Evolutionary conservation across 2,797 vertebrate genomes (phyloP).

Genomic region (Helicolenus hilgendorfi): DNA sequence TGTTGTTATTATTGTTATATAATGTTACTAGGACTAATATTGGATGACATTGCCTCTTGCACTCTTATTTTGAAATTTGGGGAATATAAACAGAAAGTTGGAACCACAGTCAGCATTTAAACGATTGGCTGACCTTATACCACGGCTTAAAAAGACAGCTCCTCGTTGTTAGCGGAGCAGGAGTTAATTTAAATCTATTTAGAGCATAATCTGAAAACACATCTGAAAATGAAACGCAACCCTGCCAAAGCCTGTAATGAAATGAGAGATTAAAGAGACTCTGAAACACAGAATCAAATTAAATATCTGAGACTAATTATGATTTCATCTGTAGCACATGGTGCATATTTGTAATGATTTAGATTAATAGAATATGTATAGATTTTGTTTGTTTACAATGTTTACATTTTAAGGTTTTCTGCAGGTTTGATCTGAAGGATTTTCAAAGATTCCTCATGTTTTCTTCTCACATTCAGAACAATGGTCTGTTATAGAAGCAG

Average conservation of each 20-base stretch:
- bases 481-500: not conserved
- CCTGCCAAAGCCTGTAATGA: not conserved
- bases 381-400: not conserved
- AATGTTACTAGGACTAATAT: not conserved
- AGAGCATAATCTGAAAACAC: not conserved
- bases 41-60: not conserved
- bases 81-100: not conserved
- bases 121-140: not conserved
- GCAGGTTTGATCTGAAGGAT: not conserved
- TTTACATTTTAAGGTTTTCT: not conserved
- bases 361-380: not conserved
- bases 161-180: not conserved
- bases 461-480: not conserved
- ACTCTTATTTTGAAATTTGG: not conserved
- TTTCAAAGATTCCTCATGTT: not conserved
- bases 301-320: not conserved
- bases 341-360: not conserved
- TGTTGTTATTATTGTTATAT: not conserved
- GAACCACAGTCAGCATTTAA: not conserved
- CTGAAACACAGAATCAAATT: not conserved
- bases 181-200: not conserved
- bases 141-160: not conserved
- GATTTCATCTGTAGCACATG: not conserved
- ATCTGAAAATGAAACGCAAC: not conserved
- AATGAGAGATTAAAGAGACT: constrained; percentile 3